Conservation (phyloP, 2,888 invertebrate genomes). For the Tenthredo distinguenda region DNA sequence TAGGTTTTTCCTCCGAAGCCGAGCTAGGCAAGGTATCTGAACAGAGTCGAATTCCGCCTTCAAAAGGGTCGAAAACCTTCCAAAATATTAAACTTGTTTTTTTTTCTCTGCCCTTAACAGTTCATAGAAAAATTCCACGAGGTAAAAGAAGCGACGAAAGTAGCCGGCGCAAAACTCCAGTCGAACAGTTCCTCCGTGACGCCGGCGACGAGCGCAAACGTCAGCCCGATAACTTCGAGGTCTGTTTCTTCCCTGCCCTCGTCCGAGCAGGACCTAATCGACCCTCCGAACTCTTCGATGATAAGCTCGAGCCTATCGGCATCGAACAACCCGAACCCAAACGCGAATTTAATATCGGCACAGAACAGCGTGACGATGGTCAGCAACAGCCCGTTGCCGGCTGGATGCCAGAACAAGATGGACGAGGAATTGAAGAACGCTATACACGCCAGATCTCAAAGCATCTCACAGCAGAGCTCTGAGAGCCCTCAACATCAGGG, state of each 20-base stretch:
- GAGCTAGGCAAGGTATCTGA: slow-evolving; percentile 92
- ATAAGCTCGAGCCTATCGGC: slow-evolving; percentile 76
- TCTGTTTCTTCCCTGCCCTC: slow-evolving; percentile 81
- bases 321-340: slow-evolving; percentile 76
- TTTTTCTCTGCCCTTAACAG: slow-evolving; percentile 77
- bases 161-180: slow-evolving; percentile 83
- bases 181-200: slow-evolving; percentile 86
- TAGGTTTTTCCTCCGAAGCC: slow-evolving; percentile 96
- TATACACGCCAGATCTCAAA: slow-evolving; percentile 75
- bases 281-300: slow-evolving; percentile 80
- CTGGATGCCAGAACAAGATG: slow-evolving; percentile 71
- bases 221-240: slow-evolving; percentile 89
- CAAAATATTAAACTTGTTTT: background rate
- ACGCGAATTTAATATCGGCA: slow-evolving; percentile 75
- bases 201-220: slow-evolving; percentile 92
- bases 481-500: slow-evolving; percentile 85
- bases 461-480: slow-evolving; percentile 74
- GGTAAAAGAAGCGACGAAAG: slow-evolving; percentile 96
- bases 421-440: slow-evolving; percentile 74
- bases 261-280: slow-evolving; percentile 78
- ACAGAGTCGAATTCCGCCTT: background rate
- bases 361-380: slow-evolving; percentile 76
- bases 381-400: slow-evolving; percentile 75
- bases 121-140: slow-evolving; percentile 99
- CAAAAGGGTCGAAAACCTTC: background rate